Base-by-base conservation (phyloP, 2,797 vertebrate genomes). In the Pseudomugil tenellus region DNA sequence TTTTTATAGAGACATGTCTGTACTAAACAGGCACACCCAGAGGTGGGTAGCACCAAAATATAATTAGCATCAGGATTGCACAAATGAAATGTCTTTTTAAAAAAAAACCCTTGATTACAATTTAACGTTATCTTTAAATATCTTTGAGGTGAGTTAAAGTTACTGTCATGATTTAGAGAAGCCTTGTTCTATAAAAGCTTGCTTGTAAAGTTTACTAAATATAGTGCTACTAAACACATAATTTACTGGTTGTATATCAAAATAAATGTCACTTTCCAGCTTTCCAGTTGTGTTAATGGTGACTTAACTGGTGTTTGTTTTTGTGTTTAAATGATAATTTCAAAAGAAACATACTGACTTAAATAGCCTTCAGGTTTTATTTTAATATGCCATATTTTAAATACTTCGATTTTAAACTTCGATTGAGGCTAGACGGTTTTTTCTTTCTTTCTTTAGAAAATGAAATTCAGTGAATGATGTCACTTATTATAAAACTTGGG, bases 401-500 rank as follows among this genome's bases (percentile, higher is more conserved):
- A n/a, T n/a, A n/a, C n/a, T n/a, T n/a, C n/a, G n/a, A n/a, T n/a
- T n/a, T n/a, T n/a, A n/a, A n/a, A n/a, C n/a, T n/a, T n/a, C n/a
- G n/a, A n/a, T n/a, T n/a, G n/a, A n/a, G n/a, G n/a, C n/a, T n/a
- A n/a, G n/a, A n/a, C 9, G 32, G 4, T 32, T 32, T 9, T 32
- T 1, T 32, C 32, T 21, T 13, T 60, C 1, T 52, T 52, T 6
- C 10, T 46, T 46, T n/a, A 21, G 41, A n/a, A 46, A 46, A n/a
- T 31, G 19, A 10, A 39, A 63, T 58, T 10, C 17, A 46, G 16
- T 67, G 26, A 58, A 41, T 71, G n/a, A 37, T 29, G 28, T 4
- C 6, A 32, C 10, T 41, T 39, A 71, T 63, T 58, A 19, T 26
- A 29, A 31, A 63, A 39, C 69, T 37, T 52, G 69, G 46, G 43